Percentiles rank a stretch among this genome's conserved stretches.
phyloP scores from a whole-genome alignment of 2,888 invertebrate species.

The Oligia fasciuncula region DNA sequence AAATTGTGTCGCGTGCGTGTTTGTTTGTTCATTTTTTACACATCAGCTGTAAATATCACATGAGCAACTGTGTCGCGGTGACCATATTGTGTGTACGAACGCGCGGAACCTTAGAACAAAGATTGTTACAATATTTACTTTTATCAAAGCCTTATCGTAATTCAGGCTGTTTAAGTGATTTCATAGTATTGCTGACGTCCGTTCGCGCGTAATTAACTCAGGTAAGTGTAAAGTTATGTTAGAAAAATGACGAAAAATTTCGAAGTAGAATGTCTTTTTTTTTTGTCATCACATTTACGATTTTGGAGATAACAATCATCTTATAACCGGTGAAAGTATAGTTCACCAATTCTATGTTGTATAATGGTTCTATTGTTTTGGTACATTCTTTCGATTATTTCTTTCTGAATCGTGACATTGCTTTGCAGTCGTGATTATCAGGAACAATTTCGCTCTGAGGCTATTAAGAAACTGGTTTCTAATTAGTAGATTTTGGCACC shows the following conservation, averaged over 20 bases:
- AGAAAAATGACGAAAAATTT: conserved; percentile 57
- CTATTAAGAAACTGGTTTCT: conserved; percentile 59
- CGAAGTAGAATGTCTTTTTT: conserved; percentile 50
- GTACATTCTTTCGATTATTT: conserved; percentile 64
- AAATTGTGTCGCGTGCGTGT: conserved; percentile 70
- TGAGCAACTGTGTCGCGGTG: conserved; percentile 74
- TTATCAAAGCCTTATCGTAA: conserved; percentile 78
- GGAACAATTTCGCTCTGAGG: conserved; percentile 49
- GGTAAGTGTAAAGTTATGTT: conserved; percentile 75
- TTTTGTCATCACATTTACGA: conserved; percentile 49
- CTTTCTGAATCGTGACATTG: conserved; percentile 52
- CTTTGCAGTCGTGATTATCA: conserved; percentile 16
- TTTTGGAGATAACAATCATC: conserved; percentile 69
- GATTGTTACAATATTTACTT: conserved; percentile 76
- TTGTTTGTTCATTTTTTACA: conserved; percentile 69
- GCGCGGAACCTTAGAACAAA: conserved; percentile 73
- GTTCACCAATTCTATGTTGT: conserved; percentile 61
- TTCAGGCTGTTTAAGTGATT: conserved; percentile 76
- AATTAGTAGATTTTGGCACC: conserved; percentile 34
- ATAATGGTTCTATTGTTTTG: conserved; percentile 70
- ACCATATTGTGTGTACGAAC: conserved; percentile 75
- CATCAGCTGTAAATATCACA: conserved; percentile 67
- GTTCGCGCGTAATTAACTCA: conserved; percentile 72
- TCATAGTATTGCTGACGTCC: conserved; percentile 75
- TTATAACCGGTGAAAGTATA: conserved; percentile 72